Percentiles rank a stretch among this genome's conserved stretches.
phyloP scores from a whole-genome alignment of 1,140 invertebrate species.

The Drosophila ercepeae region DNA sequence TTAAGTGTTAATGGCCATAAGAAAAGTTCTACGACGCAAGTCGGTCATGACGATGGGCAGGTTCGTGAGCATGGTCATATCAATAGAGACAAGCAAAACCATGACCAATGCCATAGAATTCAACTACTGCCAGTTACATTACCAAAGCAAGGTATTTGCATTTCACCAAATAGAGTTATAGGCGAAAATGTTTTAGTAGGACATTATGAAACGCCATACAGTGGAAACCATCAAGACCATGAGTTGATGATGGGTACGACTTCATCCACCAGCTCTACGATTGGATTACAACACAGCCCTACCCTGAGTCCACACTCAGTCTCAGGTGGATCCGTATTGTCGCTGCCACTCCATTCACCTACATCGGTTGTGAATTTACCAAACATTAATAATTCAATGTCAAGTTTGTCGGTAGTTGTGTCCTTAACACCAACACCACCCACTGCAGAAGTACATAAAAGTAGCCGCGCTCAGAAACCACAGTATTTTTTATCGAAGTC shows the following conservation, averaged over 20 bases:
- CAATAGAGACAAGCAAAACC: constrained; percentile 1
- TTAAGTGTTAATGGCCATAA: constrained; percentile 85
- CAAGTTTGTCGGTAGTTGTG: constrained; percentile 84
- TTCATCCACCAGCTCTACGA: constrained; percentile 37
- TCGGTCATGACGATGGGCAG: constrained; percentile 3
- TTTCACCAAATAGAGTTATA: constrained; percentile 66
- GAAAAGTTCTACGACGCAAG: constrained; percentile 72
- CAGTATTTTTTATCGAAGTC: constrained; percentile 19
- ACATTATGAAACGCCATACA: constrained; percentile 50
- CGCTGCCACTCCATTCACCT: constrained; percentile 85
- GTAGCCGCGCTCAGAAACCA: constrained; percentile 7
- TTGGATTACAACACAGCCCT: constrained; percentile 59
- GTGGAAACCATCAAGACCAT: constrained; percentile 43
- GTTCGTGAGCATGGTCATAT: background rate
- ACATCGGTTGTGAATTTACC: constrained; percentile 72
- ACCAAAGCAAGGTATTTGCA: constrained; percentile 77
- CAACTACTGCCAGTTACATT: constrained; percentile 69
- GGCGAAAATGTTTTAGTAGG: constrained; percentile 77
- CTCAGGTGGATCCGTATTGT: constrained; percentile 84
- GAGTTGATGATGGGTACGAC: constrained; percentile 47
- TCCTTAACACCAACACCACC: constrained; percentile 85
- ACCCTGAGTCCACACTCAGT: constrained; percentile 85
- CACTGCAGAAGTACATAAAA: constrained; percentile 24
- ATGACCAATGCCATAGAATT: constrained; percentile 36
- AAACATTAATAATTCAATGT: constrained; percentile 85